A percentile compares a stretch with the other conserved stretches of the same genome.
These are phyloP conservation scores for Zapornia atra DNA, from an alignment of 2,113 vertebrate genomes.

Conservation along the genomic window DNA sequence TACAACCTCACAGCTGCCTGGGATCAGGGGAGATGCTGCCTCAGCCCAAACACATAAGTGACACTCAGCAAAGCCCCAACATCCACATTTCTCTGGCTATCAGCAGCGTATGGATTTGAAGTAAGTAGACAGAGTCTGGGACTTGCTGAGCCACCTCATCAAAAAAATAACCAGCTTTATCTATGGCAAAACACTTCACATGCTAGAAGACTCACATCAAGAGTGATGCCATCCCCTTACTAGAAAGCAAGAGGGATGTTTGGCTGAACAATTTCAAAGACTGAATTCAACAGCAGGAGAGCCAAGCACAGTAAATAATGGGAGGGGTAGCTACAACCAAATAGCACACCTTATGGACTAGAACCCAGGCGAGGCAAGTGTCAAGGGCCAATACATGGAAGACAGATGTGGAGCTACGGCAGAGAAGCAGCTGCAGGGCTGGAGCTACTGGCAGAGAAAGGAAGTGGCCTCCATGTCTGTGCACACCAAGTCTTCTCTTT, in stretches of 20 bases:
- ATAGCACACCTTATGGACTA: not conserved
- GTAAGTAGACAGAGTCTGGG: not conserved
- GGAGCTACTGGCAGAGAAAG: not conserved
- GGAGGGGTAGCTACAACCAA: not conserved
- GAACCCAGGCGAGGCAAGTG: not conserved
- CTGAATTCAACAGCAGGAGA: not conserved
- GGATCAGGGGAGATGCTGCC: no score
- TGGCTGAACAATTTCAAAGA: not conserved
- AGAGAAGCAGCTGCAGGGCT: not conserved
- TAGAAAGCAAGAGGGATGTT: accelerated
- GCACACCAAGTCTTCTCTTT: not conserved
- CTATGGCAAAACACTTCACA: not conserved
- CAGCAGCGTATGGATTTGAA: not conserved
- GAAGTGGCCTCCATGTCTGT: not conserved
- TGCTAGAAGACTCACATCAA: not conserved
- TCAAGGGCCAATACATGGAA: not conserved
- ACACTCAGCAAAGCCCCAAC: accelerated
- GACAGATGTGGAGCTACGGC: not conserved
- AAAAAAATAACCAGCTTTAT: not conserved
- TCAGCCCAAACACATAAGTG: not conserved
- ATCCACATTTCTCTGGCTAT: not conserved
- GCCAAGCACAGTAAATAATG: accelerated
- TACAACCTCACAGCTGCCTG: not conserved
- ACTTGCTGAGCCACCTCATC: not conserved
- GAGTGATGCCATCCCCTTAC: not conserved